These are phyloP conservation scores for Campopleginae sp. DNA, from an alignment of 2,888 invertebrate species.

Conservation along the genomic window DNA sequence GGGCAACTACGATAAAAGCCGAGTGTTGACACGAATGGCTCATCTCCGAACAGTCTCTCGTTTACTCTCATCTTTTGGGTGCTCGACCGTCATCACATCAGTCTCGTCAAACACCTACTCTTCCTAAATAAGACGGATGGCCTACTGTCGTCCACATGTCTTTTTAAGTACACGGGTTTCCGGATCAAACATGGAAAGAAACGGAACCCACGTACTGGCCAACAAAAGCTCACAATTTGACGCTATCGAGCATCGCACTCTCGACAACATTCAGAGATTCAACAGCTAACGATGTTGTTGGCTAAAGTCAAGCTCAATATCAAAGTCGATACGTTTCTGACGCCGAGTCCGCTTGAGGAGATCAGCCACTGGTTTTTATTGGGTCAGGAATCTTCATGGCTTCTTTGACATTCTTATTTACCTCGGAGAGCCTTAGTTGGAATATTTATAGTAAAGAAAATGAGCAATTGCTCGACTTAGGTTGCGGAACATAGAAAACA, in stretches of 20 bases:
- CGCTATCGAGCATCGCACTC: neutral
- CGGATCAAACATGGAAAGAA: neutral
- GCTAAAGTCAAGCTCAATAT: neutral
- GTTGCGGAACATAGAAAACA: neutral
- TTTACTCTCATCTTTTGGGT: neutral
- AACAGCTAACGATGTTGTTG: no score
- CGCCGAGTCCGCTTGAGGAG: neutral
- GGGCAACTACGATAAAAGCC: neutral
- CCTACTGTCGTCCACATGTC: neutral
- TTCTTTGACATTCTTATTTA: neutral
- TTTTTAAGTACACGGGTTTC: slow-evolving; percentile 16
- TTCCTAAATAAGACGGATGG: slow-evolving; percentile 30
- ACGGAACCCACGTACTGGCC: neutral
- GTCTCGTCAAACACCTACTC: neutral
- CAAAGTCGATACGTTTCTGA: neutral
- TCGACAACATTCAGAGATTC: neutral
- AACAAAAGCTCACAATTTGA: neutral
- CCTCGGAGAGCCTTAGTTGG: neutral
- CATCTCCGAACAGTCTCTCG: neutral
- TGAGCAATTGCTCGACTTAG: neutral
- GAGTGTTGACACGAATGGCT: neutral
- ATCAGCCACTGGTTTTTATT: neutral
- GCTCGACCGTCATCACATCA: neutral
- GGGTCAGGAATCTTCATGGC: neutral
- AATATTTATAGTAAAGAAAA: neutral